phyloP scores from a whole-genome alignment of 2,797 vertebrate species.

The Rhincodon typus region DNA sequence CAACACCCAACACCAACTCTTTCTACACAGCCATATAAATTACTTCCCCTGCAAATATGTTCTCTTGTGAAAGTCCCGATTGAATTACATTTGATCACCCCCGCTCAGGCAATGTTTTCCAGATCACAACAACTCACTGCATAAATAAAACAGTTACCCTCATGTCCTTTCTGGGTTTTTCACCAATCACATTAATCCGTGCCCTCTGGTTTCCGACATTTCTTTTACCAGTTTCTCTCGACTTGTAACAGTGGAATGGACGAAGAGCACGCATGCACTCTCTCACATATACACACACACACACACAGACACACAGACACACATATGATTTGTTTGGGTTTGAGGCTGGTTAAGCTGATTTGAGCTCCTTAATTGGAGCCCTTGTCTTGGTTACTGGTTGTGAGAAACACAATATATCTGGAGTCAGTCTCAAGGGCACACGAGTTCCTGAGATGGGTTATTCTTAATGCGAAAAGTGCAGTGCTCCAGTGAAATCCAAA shows the following conservation, averaged over 20 bases:
- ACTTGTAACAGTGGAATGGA: not conserved
- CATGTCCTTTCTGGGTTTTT: not conserved
- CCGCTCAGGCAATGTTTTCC: not conserved
- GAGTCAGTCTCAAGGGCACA: conserved; percentile 10
- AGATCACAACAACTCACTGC: not conserved
- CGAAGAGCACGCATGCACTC: not conserved
- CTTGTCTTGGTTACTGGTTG: not conserved
- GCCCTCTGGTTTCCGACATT: not conserved
- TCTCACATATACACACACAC: not conserved
- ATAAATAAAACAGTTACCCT: not conserved
- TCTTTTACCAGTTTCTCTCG: not conserved
- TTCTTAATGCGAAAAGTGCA: conserved; percentile 28
- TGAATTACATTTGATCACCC: not conserved
- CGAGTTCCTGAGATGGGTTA: not conserved
- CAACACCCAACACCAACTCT: not conserved
- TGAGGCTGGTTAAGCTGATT: conserved; percentile 5
- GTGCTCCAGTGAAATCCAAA: not conserved
- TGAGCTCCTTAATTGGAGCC: conserved; percentile 7
- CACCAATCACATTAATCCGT: not conserved
- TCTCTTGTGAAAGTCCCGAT: not conserved
- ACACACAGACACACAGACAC: not conserved
- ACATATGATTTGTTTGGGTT: not conserved
- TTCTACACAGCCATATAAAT: not conserved
- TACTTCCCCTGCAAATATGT: not conserved
- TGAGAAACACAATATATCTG: conserved; percentile 2